Percentiles rank a stretch among this genome's conserved stretches.
These are phyloP conservation scores for Tetanocera ferruginea DNA, from an alignment of 2,888 invertebrate species.

Conservation along the genomic window DNA sequence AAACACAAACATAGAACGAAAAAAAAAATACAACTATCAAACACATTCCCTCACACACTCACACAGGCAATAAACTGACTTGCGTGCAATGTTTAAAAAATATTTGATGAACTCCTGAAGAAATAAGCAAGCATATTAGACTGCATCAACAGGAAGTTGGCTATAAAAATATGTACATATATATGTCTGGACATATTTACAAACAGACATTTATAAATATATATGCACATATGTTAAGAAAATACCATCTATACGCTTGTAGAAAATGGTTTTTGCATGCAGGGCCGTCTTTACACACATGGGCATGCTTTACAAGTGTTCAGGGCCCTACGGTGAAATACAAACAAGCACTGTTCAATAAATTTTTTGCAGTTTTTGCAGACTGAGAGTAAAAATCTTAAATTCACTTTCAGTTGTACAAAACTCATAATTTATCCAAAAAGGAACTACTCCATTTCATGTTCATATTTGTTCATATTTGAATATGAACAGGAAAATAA, in stretches of 20 bases:
- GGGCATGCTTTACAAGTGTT: no score
- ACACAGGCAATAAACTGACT: neutral
- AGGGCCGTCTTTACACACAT: no score
- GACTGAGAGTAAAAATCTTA: no score
- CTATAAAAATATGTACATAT: neutral
- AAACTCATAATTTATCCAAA: no score
- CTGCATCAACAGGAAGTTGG: neutral
- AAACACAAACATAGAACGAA: neutral
- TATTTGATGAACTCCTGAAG: constrained; percentile 32
- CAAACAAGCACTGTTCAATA: no score
- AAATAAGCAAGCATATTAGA: constrained; percentile 22
- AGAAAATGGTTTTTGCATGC: neutral
- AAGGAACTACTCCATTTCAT: no score
- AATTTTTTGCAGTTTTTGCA: no score
- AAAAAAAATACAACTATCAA: neutral
- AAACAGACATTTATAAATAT: neutral
- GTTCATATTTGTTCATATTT: no score
- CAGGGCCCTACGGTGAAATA: no score
- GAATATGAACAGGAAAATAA: no score
- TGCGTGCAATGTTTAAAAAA: constrained; percentile 8
- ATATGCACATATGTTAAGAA: neutral
- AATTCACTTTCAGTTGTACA: no score
- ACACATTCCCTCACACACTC: constrained; percentile 16
- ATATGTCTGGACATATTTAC: neutral
- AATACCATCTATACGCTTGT: neutral